Evolutionary conservation across 2,113 vertebrate genomes (phyloP).

Genomic region (pig (Sus scrofa)): T2T-Sscrofa CM000822.6:43186001-43186500

Average conservation of each 20-base stretch:
- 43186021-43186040: neutral
- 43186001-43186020: neutral
- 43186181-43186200: neutral
- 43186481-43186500: slow-evolving; percentile 43
- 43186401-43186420: slow-evolving; percentile 13
- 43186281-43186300: neutral
- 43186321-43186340: neutral
- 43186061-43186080: neutral
- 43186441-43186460: slow-evolving; percentile 59
- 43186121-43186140: neutral
- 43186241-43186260: slow-evolving; percentile 37
- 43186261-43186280: neutral
- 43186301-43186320: neutral
- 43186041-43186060: neutral
- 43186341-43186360: neutral
- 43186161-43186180: neutral
- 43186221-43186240: neutral
- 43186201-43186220: neutral
- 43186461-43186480: slow-evolving; percentile 65
- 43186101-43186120: neutral
- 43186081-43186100: neutral
- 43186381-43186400: neutral
- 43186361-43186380: neutral
- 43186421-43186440: slow-evolving; percentile 33
- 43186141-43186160: neutral